phyloP scores from a whole-genome alignment of 2,888 invertebrate species.

The Syrphus vitripennis region DNA sequence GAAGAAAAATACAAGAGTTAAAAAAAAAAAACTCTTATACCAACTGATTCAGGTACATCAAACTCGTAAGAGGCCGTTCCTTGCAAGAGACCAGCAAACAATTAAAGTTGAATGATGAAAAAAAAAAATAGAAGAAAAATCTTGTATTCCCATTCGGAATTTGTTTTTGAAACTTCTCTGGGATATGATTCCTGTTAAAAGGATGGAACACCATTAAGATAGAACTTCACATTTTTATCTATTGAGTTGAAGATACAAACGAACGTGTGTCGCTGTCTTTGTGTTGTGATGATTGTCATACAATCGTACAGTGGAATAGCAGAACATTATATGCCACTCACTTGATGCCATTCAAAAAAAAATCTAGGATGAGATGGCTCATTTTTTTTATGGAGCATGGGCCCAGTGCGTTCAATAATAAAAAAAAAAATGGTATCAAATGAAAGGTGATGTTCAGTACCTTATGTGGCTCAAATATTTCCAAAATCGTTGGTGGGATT shows the following conservation, averaged over 20 bases:
- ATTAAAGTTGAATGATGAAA: constrained; percentile 47
- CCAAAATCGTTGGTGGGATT: too few relatives aligned
- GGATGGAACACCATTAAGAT: constrained; percentile 11
- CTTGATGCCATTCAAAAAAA: too few relatives aligned
- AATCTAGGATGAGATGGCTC: too few relatives aligned
- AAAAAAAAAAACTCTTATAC: not conserved
- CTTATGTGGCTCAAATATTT: too few relatives aligned
- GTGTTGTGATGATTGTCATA: not conserved
- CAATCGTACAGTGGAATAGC: not conserved
- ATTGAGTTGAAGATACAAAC: not conserved
- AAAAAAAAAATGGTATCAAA: too few relatives aligned
- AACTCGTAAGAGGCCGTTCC: constrained; percentile 9
- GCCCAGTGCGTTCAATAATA: too few relatives aligned
- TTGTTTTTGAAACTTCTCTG: constrained; percentile 4
- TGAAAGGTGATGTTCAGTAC: too few relatives aligned
- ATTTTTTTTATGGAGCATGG: too few relatives aligned
- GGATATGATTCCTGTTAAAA: constrained; percentile 58
- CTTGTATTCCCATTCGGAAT: constrained; percentile 4
- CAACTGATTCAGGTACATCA: constrained; percentile 47
- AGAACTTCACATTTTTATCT: not conserved
- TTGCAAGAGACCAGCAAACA: constrained; percentile 24
- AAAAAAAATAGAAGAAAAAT: constrained; percentile 3
- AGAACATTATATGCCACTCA: not conserved
- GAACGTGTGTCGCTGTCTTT: not conserved
- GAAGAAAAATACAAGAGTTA: constrained; percentile 29